These are phyloP conservation scores for Mirza zaza DNA, from an alignment of 2,113 vertebrate genomes.

Conservation along the genomic window DNA sequence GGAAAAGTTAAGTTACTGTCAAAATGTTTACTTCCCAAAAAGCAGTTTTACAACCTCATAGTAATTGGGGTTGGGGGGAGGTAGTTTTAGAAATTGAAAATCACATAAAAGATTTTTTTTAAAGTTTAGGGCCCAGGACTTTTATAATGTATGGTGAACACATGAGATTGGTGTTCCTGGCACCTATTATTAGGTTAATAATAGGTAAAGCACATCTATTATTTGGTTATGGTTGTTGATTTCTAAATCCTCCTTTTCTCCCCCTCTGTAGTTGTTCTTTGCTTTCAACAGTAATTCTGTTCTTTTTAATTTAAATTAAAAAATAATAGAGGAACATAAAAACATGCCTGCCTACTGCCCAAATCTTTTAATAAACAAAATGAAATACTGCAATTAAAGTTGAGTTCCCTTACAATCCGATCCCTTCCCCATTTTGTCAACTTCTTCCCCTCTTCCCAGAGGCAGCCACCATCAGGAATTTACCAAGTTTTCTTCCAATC, in stretches of 20 bases:
- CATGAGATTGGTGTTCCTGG: not conserved
- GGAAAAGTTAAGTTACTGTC: not conserved
- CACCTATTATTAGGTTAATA: too few relatives aligned
- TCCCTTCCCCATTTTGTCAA: not conserved
- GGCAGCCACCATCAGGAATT: not conserved
- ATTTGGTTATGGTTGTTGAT: not conserved
- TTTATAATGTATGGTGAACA: not conserved
- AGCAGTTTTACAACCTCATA: not conserved
- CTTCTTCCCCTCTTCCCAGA: not conserved
- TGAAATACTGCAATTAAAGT: not conserved
- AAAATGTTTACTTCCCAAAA: not conserved
- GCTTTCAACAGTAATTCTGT: not conserved
- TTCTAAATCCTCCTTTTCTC: not conserved
- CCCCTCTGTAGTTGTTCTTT: not conserved
- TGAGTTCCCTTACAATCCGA: not conserved
- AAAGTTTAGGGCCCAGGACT: not conserved
- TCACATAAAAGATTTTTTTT: not conserved
- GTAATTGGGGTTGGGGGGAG: not conserved
- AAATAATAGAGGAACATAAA: not conserved
- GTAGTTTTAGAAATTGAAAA: not conserved
- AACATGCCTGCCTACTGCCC: not conserved
- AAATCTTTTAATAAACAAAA: slow-evolving; percentile 26
- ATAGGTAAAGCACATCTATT: not conserved
- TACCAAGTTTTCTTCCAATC: not conserved
- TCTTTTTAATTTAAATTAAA: slow-evolving; percentile 20